Base-by-base conservation (phyloP, 2,797 vertebrate genomes). In the Vespertilio murinus region DNA sequence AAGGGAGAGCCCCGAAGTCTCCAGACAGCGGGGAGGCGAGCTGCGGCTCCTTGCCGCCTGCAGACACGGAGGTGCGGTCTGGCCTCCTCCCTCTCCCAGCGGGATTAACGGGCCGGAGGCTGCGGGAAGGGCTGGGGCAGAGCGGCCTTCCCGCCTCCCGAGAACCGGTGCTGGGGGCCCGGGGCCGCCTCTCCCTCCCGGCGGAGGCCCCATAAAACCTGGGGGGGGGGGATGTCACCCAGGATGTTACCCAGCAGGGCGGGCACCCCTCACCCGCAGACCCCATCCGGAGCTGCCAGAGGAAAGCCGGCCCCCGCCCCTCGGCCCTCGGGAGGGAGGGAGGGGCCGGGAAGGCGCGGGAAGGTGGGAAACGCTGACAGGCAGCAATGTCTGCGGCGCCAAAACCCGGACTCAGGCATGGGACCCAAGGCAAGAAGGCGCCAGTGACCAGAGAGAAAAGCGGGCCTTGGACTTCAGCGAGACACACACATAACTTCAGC, bases 251-350 rank as follows among this genome's bases (percentile, higher is more conserved):
- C n/a, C n/a, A n/a, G n/a, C n/a, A n/a, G n/a, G n/a, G n/a, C n/a
- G n/a, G n/a, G n/a, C n/a, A n/a, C n/a, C n/a, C n/a, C n/a, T n/a
- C n/a, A n/a, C n/a, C n/a, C 5, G 1, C 40, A 23, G 47, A 65
- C 22, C 1, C 6, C 10, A 0, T 1, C 2, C 1, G 0, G 54
- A 83, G 28, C 22, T 40, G 22, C 33, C 7, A 5, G 4, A 25
- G 9, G 47, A 14, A 35, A 10, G 10, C 0, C 30, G 12, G 25
- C 40, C 8, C 47, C 45, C 25, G 40, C 18, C n/a, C n/a, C n/a
- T n/a, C n/a, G n/a, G 25, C 47, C 8, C 47, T 61, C 35, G 0
- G n/a, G 71, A 91, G 5, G 10, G 71, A 91, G 5, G 10, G 38
- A 67, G 20, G 40, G 52, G 38, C 69, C 74, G 13, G 56, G 65